A percentile compares a stretch with the other conserved stretches of the same genome.
phyloP scores from a whole-genome alignment of 2,888 invertebrate species.

The Hyposoter didymator region DNA sequence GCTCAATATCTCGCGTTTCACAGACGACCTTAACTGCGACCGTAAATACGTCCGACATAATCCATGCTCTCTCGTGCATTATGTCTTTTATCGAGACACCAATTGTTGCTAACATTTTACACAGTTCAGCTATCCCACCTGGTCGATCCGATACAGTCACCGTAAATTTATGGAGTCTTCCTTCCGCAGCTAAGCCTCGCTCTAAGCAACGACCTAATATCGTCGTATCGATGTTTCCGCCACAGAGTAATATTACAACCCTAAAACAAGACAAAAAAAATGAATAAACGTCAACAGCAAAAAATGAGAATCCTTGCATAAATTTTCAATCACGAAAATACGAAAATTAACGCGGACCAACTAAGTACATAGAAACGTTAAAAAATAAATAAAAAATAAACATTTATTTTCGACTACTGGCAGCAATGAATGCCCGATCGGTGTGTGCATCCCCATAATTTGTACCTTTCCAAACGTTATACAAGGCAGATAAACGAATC shows the following conservation, averaged over 20 bases:
- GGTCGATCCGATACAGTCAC: conserved; percentile 94
- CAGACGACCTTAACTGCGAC: conserved; percentile 94
- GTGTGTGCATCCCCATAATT: too few relatives aligned
- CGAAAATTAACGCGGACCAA: too few relatives aligned
- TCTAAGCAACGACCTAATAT: conserved; percentile 95
- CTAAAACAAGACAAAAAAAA: conserved; percentile 84
- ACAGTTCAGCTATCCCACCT: conserved; percentile 94
- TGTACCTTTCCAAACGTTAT: too few relatives aligned
- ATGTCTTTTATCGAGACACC: conserved; percentile 98
- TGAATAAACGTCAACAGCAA: background rate
- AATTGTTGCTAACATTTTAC: conserved; percentile 89
- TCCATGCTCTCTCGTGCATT: conserved; percentile 98
- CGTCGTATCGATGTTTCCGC: conserved; percentile 97
- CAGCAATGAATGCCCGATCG: too few relatives aligned
- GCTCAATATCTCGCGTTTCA: conserved; percentile 94
- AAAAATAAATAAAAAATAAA: too few relatives aligned
- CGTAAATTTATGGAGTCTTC: conserved; percentile 90
- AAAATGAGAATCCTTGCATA: background rate
- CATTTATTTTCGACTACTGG: too few relatives aligned
- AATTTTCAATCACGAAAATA: background rate
- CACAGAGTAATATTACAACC: conserved; percentile 93
- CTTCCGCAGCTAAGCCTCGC: conserved; percentile 94
- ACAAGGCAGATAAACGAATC: too few relatives aligned
- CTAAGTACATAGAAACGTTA: too few relatives aligned
- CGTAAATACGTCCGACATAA: conserved; percentile 94